These are phyloP conservation scores for Plagodis dolabraria DNA, from an alignment of 2,888 invertebrate genomes.

Conservation along the genomic window DNA sequence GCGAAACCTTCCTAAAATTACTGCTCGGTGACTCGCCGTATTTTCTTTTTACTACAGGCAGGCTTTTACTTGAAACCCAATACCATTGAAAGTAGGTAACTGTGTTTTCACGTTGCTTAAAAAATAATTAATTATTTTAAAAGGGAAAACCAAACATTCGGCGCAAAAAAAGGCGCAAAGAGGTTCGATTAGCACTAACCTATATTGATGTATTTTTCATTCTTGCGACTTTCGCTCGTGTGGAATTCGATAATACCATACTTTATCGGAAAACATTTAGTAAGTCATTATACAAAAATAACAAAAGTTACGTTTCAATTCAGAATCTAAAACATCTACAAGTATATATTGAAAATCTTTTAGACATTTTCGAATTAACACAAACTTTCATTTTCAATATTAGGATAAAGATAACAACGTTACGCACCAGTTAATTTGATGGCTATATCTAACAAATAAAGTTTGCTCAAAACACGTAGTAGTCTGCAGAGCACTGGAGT, in stretches of 20 bases:
- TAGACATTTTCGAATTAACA: no score
- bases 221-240: neutral
- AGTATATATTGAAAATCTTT: no score
- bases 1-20: slow-evolving; percentile 65
- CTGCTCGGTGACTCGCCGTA: slow-evolving; percentile 61
- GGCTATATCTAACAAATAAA: neutral
- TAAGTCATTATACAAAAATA: no score
- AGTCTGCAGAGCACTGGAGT: neutral
- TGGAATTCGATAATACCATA: no score
- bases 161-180: slow-evolving; percentile 23
- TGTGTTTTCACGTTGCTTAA: slow-evolving; percentile 33
- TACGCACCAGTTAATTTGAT: neutral
- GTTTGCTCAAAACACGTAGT: neutral
- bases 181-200: slow-evolving; percentile 11
- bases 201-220: neutral
- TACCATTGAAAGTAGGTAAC: slow-evolving; percentile 35
- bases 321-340: no score
- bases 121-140: slow-evolving; percentile 34
- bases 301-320: no score
- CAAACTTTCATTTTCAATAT: no score
- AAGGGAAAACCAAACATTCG: slow-evolving; percentile 22
- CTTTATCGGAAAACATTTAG: no score
- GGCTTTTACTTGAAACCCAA: slow-evolving; percentile 41
- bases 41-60: slow-evolving; percentile 46
- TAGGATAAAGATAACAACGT: no score